Percentiles rank a stretch among this genome's conserved stretches.
Conservation (phyloP, 1,140 invertebrate species). For the Campoletis sonorensis region DNA sequence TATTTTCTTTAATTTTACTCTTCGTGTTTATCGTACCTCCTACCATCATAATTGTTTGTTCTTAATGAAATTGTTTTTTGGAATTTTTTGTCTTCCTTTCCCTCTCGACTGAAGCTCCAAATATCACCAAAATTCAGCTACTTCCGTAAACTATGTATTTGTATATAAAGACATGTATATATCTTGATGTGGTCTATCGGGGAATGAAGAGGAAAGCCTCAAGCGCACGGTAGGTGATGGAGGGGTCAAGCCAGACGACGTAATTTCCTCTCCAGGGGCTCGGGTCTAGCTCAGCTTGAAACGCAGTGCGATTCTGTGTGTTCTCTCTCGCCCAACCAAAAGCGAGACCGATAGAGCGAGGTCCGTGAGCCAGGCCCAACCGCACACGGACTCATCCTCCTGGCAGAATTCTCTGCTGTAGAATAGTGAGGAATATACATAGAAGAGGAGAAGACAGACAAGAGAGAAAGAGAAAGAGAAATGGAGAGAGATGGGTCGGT, state of each 20-base stretch:
- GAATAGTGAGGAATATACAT: slow-evolving; percentile 9
- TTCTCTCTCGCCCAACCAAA: slow-evolving; percentile 50
- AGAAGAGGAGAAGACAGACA: slow-evolving; percentile 1
- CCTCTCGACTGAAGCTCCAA: neutral
- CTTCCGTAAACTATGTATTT: neutral
- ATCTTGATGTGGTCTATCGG: slow-evolving; percentile 31
- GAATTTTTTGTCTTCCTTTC: neutral
- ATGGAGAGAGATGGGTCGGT: slow-evolving; percentile 39
- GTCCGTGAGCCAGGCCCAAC: slow-evolving; percentile 5
- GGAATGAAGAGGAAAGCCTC: slow-evolving; percentile 48
- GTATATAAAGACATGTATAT: neutral
- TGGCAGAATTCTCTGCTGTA: slow-evolving; percentile 41
- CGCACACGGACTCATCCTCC: slow-evolving; percentile 40
- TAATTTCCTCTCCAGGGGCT: slow-evolving; percentile 70
- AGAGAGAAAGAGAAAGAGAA: neutral
- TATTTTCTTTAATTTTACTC: neutral
- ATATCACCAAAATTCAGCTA: neutral
- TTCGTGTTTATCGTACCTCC: neutral
- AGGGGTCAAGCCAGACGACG: slow-evolving; percentile 67
- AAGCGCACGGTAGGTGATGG: slow-evolving; percentile 56
- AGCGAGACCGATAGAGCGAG: slow-evolving; percentile 29
- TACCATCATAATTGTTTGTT: neutral
- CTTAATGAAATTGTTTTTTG: neutral
- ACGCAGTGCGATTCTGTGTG: slow-evolving; percentile 58
- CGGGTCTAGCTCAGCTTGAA: slow-evolving; percentile 54